These are phyloP conservation scores for Heliconius hewitsoni DNA, from an alignment of 1,140 invertebrate species.

Conservation along the genomic window DNA sequence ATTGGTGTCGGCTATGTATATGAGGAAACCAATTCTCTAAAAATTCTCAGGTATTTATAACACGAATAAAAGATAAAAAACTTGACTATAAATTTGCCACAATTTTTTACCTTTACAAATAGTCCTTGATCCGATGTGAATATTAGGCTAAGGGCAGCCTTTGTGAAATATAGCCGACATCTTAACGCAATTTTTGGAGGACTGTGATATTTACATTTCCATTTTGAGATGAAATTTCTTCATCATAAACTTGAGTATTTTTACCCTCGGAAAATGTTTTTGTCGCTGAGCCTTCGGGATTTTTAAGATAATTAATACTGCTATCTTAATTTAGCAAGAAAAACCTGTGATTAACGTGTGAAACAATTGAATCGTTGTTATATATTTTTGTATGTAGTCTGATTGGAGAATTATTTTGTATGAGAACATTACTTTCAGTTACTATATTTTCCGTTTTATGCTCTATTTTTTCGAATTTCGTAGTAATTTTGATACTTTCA, in stretches of 20 bases:
- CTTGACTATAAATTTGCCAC: background rate
- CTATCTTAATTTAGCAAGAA: background rate
- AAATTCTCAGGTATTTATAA: background rate
- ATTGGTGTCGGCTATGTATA: too few relatives aligned
- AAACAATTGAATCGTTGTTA: background rate
- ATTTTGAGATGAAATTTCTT: constrained; percentile 2
- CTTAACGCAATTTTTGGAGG: constrained; percentile 12
- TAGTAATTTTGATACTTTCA: too few relatives aligned
- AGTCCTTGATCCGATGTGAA: constrained; percentile 4
- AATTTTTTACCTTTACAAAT: background rate
- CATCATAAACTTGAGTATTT: constrained; percentile 3
- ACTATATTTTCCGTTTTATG: too few relatives aligned
- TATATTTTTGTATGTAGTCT: too few relatives aligned
- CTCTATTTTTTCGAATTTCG: too few relatives aligned
- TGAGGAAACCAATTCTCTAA: too few relatives aligned
- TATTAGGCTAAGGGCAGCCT: background rate
- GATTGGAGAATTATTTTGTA: background rate
- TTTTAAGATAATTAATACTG: background rate
- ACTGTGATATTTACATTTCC: constrained; percentile 13
- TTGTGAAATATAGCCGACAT: constrained; percentile 22
- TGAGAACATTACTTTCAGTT: background rate
- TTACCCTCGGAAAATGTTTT: background rate
- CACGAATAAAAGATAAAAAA: background rate
- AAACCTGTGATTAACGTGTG: background rate
- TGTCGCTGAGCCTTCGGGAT: background rate